These are phyloP conservation scores for Tribolium castaneum DNA, from an alignment of 1,140 invertebrate species.

Conservation along the genomic window DNA sequence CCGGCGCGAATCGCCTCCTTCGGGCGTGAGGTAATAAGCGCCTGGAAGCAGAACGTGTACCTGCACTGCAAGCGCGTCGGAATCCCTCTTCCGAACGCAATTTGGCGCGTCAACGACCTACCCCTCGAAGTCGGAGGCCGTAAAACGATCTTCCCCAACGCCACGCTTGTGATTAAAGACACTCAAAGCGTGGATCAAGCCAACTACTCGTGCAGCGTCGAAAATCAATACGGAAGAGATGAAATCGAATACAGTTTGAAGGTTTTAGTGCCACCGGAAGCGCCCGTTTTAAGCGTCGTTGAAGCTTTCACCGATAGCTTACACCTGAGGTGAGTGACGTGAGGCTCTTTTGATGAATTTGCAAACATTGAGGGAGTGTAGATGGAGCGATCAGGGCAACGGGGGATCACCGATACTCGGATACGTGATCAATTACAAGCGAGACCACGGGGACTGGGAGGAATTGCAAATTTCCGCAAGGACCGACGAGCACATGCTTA, in stretches of 20 bases:
- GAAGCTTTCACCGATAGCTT: constrained; percentile 77
- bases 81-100: constrained; percentile 76
- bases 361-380: not conserved
- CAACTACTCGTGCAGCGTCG: constrained; percentile 90
- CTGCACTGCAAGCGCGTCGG: constrained; percentile 85
- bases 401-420: constrained; percentile 80
- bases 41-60: constrained; percentile 86
- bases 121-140: constrained; percentile 77
- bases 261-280: constrained; percentile 76
- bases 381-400: constrained; percentile 71
- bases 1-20: constrained; percentile 86
- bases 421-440: constrained; percentile 88
- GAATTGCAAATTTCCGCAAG: constrained; percentile 84
- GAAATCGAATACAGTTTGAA: constrained; percentile 81
- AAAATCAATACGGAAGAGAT: constrained; percentile 86
- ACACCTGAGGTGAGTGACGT: constrained; percentile 72
- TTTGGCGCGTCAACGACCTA: constrained; percentile 80
- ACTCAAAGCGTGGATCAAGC: constrained; percentile 84
- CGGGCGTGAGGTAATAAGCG: constrained; percentile 78
- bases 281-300: constrained; percentile 74
- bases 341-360: not conserved
- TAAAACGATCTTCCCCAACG: constrained; percentile 72
- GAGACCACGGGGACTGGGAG: constrained; percentile 90
- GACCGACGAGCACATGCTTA: constrained; percentile 79
- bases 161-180: constrained; percentile 78